These are phyloP conservation scores for Sinotaia quadrata DNA, from an alignment of 2,888 invertebrate genomes.

Conservation along the genomic window DNA sequence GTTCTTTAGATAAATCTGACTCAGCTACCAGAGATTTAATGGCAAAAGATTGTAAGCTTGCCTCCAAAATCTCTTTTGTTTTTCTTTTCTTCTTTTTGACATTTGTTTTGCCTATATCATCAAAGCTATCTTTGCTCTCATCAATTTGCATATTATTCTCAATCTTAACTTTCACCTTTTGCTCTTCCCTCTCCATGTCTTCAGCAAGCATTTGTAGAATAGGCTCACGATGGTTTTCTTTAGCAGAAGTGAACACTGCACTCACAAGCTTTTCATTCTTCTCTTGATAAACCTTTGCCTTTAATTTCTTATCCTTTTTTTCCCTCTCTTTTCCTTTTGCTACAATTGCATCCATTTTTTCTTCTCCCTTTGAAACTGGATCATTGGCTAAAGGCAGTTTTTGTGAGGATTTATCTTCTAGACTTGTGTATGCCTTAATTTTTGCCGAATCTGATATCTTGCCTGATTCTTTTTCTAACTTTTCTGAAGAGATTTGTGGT, in stretches of 20 bases:
- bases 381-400: not conserved
- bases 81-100: conserved; percentile 31
- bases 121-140: conserved; percentile 1
- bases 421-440: no score
- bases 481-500: no score
- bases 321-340: conserved; percentile 20
- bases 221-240: conserved; percentile 17
- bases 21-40: not conserved
- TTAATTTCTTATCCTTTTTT: conserved; percentile 20
- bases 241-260: not conserved
- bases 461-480: no score
- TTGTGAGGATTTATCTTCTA: no score
- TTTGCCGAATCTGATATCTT: no score
- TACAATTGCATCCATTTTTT: no score
- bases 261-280: not conserved
- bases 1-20: not conserved
- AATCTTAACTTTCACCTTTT: conserved; percentile 7
- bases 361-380: not conserved
- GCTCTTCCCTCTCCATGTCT: conserved; percentile 12
- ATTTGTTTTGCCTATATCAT: conserved; percentile 5
- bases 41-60: not conserved
- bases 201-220: conserved; percentile 18
- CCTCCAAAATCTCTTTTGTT: conserved; percentile 19
- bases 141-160: not conserved
- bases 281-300: not conserved